These are phyloP conservation scores for Spicauda simplicius DNA, from an alignment of 2,888 invertebrate species.

Conservation along the genomic window DNA sequence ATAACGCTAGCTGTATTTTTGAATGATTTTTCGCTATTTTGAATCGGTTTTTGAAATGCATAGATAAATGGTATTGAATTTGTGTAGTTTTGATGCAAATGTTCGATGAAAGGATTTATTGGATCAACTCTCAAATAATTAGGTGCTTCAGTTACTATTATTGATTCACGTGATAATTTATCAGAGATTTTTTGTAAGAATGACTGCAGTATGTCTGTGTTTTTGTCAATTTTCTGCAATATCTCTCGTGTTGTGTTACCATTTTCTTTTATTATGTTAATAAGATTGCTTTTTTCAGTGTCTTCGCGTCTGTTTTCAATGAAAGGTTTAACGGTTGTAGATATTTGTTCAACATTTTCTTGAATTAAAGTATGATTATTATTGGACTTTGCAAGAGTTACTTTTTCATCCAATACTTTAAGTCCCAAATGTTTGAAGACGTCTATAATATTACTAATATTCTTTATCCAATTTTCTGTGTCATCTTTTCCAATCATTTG, in stretches of 20 bases:
- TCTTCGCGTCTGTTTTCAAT: conserved; percentile 39
- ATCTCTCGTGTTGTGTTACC: conserved; percentile 64
- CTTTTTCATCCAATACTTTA: conserved; percentile 1
- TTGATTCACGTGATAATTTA: conserved; percentile 42
- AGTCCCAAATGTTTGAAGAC: conserved; percentile 17
- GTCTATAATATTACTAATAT: conserved; percentile 17
- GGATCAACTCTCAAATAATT: neutral
- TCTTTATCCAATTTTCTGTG: conserved; percentile 42
- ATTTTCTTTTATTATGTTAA: conserved; percentile 57
- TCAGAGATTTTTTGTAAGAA: conserved; percentile 62
- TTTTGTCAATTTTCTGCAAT: conserved; percentile 65
- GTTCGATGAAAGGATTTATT: neutral
- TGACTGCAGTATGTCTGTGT: conserved; percentile 61
- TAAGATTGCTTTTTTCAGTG: conserved; percentile 46
- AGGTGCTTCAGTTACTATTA: neutral
- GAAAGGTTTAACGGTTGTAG: conserved; percentile 1
- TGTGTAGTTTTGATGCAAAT: conserved; percentile 34
- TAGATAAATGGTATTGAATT: conserved; percentile 43
- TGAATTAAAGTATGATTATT: neutral
- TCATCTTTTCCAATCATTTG: conserved; percentile 42
- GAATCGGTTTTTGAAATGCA: conserved; percentile 41
- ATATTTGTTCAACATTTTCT: neutral
- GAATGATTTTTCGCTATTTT: neutral
- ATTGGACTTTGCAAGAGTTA: neutral
- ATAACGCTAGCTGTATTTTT: conserved; percentile 26